phyloP scores from a whole-genome alignment of 2,888 invertebrate species.

The Ceraclea dissimilis region DNA sequence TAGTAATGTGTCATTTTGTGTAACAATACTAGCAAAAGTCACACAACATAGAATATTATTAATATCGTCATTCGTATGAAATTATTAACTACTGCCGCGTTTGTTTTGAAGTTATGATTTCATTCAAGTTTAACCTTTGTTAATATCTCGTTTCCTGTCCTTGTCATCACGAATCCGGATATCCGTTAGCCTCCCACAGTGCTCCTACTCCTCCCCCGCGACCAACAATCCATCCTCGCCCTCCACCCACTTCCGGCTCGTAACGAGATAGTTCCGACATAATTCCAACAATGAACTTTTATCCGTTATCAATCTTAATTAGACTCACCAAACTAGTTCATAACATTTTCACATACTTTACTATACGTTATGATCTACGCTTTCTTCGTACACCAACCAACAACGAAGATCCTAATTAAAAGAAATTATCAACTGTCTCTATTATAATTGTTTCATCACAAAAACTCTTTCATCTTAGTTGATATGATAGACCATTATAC shows the following conservation, averaged over 20 bases:
- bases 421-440: too few relatives aligned
- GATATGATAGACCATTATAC: too few relatives aligned
- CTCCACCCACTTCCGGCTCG: constrained; percentile 20
- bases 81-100: not conserved
- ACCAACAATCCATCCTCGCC: constrained; percentile 4
- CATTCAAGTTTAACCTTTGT: constrained; percentile 10
- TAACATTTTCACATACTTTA: not conserved
- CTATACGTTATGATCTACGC: too few relatives aligned
- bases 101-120: constrained; percentile 8
- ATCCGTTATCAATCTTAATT: constrained; percentile 26
- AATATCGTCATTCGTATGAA: too few relatives aligned
- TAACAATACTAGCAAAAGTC: too few relatives aligned
- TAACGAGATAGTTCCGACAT: constrained; percentile 26
- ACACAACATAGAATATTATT: too few relatives aligned
- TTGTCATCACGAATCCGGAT: constrained; percentile 7
- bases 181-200: constrained; percentile 9
- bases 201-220: constrained; percentile 6
- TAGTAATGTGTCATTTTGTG: too few relatives aligned
- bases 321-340: constrained; percentile 19
- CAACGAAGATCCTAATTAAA: too few relatives aligned
- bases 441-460: too few relatives aligned
- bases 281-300: constrained; percentile 26
- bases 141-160: constrained; percentile 12
- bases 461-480: too few relatives aligned
- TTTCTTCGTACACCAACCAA: too few relatives aligned